Evolutionary conservation across 2,113 vertebrate species (phyloP).

Genomic region (Dipodomys stephensi): DNA sequence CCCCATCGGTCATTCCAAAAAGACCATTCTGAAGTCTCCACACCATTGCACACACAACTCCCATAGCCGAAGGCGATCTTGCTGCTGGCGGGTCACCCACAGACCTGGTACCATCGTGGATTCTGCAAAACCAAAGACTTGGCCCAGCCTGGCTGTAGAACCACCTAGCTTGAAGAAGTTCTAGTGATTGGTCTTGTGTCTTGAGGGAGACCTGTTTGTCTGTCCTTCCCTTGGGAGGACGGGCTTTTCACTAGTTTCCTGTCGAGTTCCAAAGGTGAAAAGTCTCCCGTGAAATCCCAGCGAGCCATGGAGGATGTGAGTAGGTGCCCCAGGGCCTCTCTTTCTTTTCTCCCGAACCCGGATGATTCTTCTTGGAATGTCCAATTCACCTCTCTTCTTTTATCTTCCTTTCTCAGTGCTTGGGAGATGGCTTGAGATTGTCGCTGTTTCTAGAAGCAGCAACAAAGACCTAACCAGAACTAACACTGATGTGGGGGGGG

Average conservation of each 20-base stretch:
- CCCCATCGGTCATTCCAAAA: conserved; percentile 85
- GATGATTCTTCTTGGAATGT: conserved; percentile 87
- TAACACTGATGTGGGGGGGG: conserved; percentile 92
- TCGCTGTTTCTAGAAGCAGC: conserved; percentile 96
- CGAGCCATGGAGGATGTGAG: conserved; percentile 88
- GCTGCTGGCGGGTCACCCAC: conserved; percentile 68
- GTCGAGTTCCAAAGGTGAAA: conserved; percentile 92
- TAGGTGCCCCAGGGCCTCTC: conserved; percentile 97
- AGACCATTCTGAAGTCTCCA: conserved; percentile 89
- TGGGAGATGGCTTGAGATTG: conserved; percentile 95
- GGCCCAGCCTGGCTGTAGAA: conserved; percentile 89
- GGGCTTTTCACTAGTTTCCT: conserved; percentile 88
- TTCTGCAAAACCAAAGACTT: conserved; percentile 98
- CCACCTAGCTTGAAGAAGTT: conserved; percentile 80
- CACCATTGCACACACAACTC: conserved; percentile 56
- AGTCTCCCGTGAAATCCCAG: too few relatives aligned
- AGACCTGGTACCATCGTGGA: conserved; percentile 85
- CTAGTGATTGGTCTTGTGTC: conserved; percentile 55
- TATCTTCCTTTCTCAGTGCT: conserved; percentile 78
- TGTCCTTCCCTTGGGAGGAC: conserved; percentile 86
- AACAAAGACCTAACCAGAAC: conserved; percentile 97
- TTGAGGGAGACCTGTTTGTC: neutral
- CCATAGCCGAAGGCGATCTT: conserved; percentile 79
- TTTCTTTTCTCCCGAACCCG: conserved; percentile 86
- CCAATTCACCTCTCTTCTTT: conserved; percentile 84